Conservation (phyloP, 2,888 invertebrate genomes). For the Eupithecia vulgata region DNA sequence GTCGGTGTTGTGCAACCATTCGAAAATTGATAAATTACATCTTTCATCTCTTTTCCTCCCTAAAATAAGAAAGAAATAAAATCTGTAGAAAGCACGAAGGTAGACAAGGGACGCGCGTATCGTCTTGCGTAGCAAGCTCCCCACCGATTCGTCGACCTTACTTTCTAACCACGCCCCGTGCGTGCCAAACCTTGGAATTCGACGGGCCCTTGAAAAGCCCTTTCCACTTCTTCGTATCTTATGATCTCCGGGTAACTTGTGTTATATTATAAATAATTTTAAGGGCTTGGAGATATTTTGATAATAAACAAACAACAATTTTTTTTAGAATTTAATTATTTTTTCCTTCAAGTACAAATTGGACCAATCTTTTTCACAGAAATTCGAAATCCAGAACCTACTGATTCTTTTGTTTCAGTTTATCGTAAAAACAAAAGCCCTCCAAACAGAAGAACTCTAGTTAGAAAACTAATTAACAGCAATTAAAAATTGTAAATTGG, state of each 20-base stretch:
- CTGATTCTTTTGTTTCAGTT: constrained; percentile 16
- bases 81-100: constrained; percentile 48
- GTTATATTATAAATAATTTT: constrained; percentile 85
- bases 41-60: constrained; percentile 43
- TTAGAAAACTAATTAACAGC: constrained; percentile 55
- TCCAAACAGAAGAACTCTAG: constrained; percentile 21
- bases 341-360: background rate
- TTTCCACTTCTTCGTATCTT: constrained; percentile 69
- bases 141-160: constrained; percentile 66
- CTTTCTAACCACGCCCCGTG: constrained; percentile 75
- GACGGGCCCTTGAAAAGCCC: constrained; percentile 76
- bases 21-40: constrained; percentile 22
- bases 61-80: constrained; percentile 40
- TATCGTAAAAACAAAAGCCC: constrained; percentile 34
- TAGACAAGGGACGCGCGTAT: constrained; percentile 61
- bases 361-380: background rate
- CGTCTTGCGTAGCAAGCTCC: constrained; percentile 72
- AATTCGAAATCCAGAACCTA: background rate
- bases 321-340: constrained; percentile 40
- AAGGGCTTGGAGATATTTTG: constrained; percentile 72
- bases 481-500: constrained; percentile 64
- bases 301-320: constrained; percentile 56
- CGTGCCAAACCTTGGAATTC: constrained; percentile 78
- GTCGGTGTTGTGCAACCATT: constrained; percentile 4
- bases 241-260: constrained; percentile 77